Conservation (phyloP, 2,888 invertebrate genomes). For the Caenorhabditis angaria region DNA sequence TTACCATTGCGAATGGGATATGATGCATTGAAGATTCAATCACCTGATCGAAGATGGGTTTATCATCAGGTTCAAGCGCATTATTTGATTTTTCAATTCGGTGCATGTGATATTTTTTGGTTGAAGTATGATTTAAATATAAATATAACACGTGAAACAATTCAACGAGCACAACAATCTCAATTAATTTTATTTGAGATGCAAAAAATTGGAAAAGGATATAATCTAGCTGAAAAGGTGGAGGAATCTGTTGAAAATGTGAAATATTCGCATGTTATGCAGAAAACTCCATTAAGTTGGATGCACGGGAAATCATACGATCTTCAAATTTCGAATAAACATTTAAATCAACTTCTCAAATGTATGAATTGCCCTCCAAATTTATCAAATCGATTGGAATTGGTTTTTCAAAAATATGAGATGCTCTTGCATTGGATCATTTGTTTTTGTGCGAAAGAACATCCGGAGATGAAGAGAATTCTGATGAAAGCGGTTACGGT, state of each 20-base stretch:
- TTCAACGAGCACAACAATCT: too few species aligned
- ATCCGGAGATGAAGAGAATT: too few species aligned
- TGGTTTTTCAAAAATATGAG: too few species aligned
- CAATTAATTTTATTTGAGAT: background rate
- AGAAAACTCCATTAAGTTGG: background rate
- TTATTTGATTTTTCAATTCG: background rate
- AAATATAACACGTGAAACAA: too few species aligned
- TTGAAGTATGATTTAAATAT: too few species aligned
- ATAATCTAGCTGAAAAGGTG: background rate
- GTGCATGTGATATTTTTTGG: background rate
- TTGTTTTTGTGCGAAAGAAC: too few species aligned
- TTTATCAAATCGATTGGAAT: too few species aligned
- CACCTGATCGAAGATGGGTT: background rate
- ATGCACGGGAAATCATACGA: background rate
- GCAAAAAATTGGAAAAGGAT: background rate
- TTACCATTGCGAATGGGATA: background rate
- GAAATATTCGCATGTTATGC: background rate
- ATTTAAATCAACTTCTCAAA: background rate
- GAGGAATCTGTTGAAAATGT: background rate
- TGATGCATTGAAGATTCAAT: background rate
- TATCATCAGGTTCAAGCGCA: background rate
- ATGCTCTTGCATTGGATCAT: too few species aligned
- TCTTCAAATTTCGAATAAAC: background rate
- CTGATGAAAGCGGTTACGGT: background rate
- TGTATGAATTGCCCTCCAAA: too few species aligned